Conservation (phyloP, 2,888 invertebrate genomes). For the Conomelus anceps region DNA sequence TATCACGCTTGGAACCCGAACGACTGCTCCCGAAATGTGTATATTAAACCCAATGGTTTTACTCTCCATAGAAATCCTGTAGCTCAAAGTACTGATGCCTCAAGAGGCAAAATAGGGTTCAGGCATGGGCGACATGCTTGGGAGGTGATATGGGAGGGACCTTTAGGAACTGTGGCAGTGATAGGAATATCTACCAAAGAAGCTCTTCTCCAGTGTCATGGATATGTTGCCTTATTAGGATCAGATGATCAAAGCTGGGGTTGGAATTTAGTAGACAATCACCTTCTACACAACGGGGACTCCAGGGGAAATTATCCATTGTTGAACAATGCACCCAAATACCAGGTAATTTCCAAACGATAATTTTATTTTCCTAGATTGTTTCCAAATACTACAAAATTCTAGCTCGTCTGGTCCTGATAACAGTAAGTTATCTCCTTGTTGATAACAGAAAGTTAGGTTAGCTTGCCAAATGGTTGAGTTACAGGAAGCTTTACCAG, state of each 20-base stretch:
- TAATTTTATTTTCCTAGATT: no score
- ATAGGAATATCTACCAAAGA: conserved; percentile 93
- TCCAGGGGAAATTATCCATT: conserved; percentile 89
- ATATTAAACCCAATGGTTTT: conserved; percentile 93
- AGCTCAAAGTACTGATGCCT: conserved; percentile 96
- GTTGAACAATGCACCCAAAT: conserved; percentile 93
- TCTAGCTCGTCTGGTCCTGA: no score
- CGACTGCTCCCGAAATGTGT: conserved; percentile 95
- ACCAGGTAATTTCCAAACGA: conserved; percentile 60
- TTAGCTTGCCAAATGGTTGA: no score
- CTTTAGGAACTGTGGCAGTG: conserved; percentile 95
- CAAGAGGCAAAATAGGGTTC: conserved; percentile 84
- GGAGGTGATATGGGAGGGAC: conserved; percentile 99
- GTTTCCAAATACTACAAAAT: no score
- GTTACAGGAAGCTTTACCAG: no score
- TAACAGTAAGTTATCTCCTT: no score
- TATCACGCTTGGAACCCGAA: conserved; percentile 95
- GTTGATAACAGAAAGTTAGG: no score
- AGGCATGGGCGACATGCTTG: conserved; percentile 89
- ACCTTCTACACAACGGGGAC: conserved; percentile 92
- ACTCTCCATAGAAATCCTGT: conserved; percentile 97
- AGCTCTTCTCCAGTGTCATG: conserved; percentile 86
- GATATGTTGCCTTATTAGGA: conserved; percentile 91
- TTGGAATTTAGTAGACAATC: conserved; percentile 98
- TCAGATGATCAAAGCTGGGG: conserved; percentile 98